Evolutionary conservation across 2,888 invertebrate genomes (phyloP).

Genomic region (Lasioglossum oenotherae): DNA sequence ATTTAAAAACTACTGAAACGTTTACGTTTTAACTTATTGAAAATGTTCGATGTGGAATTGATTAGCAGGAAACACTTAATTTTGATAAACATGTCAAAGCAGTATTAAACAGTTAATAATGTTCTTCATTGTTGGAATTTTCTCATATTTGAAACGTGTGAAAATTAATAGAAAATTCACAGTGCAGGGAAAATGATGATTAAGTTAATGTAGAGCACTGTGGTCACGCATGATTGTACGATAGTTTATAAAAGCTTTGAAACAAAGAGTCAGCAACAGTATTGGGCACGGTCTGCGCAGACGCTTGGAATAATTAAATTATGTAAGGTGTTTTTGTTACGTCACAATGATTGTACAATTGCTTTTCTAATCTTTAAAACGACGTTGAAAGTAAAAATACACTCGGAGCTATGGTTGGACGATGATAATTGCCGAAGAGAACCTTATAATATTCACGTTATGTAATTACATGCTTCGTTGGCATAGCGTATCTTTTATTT

Average conservation of each 20-base stretch:
- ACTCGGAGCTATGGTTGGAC: not conserved
- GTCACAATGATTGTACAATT: constrained; percentile 3
- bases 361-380: not conserved
- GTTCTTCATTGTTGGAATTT: not conserved
- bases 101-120: no score
- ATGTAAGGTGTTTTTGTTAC: constrained; percentile 2
- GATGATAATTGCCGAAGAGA: not conserved
- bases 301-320: not conserved
- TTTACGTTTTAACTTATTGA: not conserved
- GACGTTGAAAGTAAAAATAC: constrained; percentile 1
- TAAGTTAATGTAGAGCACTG: not conserved
- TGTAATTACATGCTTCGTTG: constrained; percentile 1
- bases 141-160: not conserved
- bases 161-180: not conserved
- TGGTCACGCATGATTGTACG: not conserved
- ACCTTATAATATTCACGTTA: constrained; percentile 8
- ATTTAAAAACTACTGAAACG: no score
- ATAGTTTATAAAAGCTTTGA: not conserved
- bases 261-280: not conserved
- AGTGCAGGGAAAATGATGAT: not conserved
- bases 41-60: not conserved
- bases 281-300: not conserved
- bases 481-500: not conserved
- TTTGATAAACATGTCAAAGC: no score
- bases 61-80: not conserved